Evolutionary conservation across 2,797 vertebrate genomes (phyloP).

Genomic region (Simalia tracyae): DNA sequence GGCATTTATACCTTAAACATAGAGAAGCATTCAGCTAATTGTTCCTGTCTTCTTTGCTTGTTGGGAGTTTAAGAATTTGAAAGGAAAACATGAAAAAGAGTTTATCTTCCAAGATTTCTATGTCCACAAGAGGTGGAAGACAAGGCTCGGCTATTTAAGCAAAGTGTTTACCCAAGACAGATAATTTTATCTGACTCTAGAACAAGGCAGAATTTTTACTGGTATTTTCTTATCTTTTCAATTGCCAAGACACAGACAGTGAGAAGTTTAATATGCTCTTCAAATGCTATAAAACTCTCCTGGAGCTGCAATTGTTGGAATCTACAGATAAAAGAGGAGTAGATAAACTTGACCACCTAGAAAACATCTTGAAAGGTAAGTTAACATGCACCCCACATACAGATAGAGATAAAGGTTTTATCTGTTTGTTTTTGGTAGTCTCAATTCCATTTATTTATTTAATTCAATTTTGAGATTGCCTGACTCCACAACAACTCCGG

Average conservation of each 20-base stretch:
- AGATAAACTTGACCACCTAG: background rate
- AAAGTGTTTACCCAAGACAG: too few relatives aligned
- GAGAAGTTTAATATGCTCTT: background rate
- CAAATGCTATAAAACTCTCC: background rate
- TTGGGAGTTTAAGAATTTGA: background rate
- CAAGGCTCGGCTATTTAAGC: background rate
- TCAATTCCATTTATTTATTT: background rate
- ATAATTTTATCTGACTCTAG: background rate
- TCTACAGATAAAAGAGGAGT: background rate
- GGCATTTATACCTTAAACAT: background rate
- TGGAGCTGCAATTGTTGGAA: background rate
- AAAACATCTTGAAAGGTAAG: slow-evolving; percentile 8
- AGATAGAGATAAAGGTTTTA: background rate
- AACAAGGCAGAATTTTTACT: background rate
- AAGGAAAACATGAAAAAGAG: background rate
- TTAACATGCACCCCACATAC: background rate
- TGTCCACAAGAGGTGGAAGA: background rate
- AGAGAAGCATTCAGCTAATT: background rate
- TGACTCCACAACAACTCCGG: background rate
- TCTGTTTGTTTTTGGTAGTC: background rate
- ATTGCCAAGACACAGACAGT: background rate
- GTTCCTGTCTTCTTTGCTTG: background rate
- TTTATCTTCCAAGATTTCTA: background rate
- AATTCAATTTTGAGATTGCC: background rate
- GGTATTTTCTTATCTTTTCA: background rate